These are phyloP conservation scores for Podarcis lilfordi DNA, from an alignment of 2,797 vertebrate genomes.

Conservation along the genomic window DNA sequence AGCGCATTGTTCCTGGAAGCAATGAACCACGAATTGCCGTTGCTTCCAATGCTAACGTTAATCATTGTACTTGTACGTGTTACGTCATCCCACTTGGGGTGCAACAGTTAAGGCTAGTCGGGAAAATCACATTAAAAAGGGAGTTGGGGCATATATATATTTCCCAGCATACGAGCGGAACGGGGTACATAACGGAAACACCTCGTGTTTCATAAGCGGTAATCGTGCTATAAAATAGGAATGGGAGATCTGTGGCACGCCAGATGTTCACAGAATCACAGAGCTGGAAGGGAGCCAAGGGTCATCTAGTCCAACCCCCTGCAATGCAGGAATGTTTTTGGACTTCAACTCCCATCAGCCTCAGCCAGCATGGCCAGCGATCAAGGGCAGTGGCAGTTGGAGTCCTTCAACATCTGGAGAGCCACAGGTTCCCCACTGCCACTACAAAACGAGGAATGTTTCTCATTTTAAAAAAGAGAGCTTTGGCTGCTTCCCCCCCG, in stretches of 20 bases:
- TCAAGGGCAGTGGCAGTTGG: too few relatives aligned
- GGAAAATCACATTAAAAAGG: not conserved
- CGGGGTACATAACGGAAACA: not conserved
- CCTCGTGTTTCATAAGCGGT: not conserved
- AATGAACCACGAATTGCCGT: not conserved
- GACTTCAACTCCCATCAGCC: too few relatives aligned
- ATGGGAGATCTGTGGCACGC: too few relatives aligned
- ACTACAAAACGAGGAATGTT: not conserved
- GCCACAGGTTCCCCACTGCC: too few relatives aligned
- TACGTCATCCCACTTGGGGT: not conserved
- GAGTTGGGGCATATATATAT: not conserved
- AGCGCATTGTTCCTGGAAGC: slow-evolving; percentile 19
- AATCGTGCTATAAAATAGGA: not conserved
- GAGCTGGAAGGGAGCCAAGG: too few relatives aligned
- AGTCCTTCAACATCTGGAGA: too few relatives aligned
- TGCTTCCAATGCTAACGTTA: not conserved
- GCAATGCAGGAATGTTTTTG: too few relatives aligned
- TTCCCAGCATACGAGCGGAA: not conserved
- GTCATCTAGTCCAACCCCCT: too few relatives aligned
- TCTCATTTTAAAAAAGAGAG: not conserved
- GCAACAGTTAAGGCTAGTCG: not conserved
- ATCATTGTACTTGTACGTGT: not conserved
- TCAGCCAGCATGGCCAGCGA: too few relatives aligned
- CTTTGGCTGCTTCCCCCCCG: not conserved
- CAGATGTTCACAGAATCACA: too few relatives aligned